Evolutionary conservation across 2,888 invertebrate species (phyloP).

Genomic region (Nephrotoma appendiculata): DNA sequence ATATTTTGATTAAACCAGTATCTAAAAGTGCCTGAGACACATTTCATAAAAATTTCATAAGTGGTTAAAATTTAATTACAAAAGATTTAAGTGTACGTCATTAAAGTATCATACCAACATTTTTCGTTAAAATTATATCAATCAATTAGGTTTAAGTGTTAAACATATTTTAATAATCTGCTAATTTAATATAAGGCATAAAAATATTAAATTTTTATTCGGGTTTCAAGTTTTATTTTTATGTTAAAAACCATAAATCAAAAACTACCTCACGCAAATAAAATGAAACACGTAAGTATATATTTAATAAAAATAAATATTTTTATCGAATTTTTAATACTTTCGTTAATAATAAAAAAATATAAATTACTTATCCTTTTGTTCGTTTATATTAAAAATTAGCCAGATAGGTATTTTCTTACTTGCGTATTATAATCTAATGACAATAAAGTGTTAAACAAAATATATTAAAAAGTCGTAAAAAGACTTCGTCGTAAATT

Average conservation of each 20-base stretch:
- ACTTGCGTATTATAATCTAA: background rate
- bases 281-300: background rate
- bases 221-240: background rate
- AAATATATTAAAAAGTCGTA: background rate
- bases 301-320: background rate
- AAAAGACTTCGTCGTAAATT: background rate
- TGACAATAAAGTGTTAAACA: background rate
- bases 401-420: background rate
- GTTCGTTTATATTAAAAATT: background rate
- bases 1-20: background rate
- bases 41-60: background rate
- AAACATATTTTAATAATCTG: background rate
- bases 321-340: background rate
- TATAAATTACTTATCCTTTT: background rate
- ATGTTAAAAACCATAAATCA: background rate
- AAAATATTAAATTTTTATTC: background rate
- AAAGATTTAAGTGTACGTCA: background rate
- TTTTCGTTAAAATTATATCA: background rate
- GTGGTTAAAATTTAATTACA: background rate
- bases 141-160: background rate
- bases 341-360: background rate
- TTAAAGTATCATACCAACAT: background rate
- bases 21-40: background rate
- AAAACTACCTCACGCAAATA: background rate
- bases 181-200: background rate